Percentiles rank a stretch among this genome's conserved stretches.
Evolutionary conservation across 2,797 vertebrate genomes (phyloP).

Genomic region (Naso thynnoides): DNA sequence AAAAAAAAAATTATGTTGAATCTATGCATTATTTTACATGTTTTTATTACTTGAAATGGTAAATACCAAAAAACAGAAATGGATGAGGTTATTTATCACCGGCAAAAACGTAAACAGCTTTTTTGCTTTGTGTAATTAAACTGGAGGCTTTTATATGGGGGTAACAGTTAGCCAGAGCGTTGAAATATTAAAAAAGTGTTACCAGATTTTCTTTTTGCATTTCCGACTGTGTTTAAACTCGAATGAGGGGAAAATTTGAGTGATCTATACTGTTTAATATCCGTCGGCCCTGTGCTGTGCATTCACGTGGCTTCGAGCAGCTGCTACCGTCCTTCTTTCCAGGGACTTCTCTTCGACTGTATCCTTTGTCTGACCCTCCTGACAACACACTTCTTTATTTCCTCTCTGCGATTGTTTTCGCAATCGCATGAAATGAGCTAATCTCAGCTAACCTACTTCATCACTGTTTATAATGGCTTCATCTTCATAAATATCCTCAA

Average conservation of each 20-base stretch:
- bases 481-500: conserved; percentile 73
- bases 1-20: too few relatives aligned
- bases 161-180: not conserved
- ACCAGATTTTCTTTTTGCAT: not conserved
- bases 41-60: not conserved
- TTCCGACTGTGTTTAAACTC: conserved; percentile 13
- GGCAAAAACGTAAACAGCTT: not conserved
- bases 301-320: conserved; percentile 15
- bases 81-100: not conserved
- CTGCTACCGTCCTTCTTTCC: conserved; percentile 29
- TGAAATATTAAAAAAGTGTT: not conserved
- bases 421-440: conserved; percentile 51
- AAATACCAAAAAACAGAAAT: conserved; percentile 5
- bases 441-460: conserved; percentile 56
- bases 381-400: conserved; percentile 37
- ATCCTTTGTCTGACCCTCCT: conserved; percentile 52
- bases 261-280: conserved; percentile 4
- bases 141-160: not conserved
- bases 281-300: not conserved
- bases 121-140: not conserved
- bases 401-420: conserved; percentile 50
- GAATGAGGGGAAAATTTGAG: conserved; percentile 1
- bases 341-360: conserved; percentile 24
- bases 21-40: not conserved
- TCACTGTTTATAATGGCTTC: conserved; percentile 61